These are phyloP conservation scores for Galerucella nymphaeae DNA, from an alignment of 2,888 invertebrate species.

Conservation along the genomic window DNA sequence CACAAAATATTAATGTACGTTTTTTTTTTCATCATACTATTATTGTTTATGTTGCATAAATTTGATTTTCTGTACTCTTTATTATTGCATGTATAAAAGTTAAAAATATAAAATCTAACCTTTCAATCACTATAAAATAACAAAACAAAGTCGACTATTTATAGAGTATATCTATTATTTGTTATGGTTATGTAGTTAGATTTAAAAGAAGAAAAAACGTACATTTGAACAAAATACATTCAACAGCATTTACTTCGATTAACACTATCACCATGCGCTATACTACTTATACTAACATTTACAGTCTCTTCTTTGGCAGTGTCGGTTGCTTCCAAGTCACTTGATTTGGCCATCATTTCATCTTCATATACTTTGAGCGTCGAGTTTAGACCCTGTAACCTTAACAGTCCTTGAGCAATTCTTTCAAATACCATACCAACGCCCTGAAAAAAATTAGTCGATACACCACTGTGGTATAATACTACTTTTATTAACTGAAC, in stretches of 20 bases:
- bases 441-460: slow-evolving; percentile 67
- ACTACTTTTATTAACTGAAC: no score
- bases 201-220: neutral
- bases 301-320: slow-evolving; percentile 74
- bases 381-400: slow-evolving; percentile 64
- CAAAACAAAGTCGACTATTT: no score
- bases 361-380: slow-evolving; percentile 72
- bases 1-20: no score
- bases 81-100: no score
- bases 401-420: slow-evolving; percentile 73
- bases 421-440: slow-evolving; percentile 79
- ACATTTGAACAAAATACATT: slow-evolving; percentile 28
- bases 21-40: no score
- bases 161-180: no score
- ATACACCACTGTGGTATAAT: no score
- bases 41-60: no score
- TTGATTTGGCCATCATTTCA: slow-evolving; percentile 67
- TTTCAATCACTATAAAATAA: no score
- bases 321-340: slow-evolving; percentile 71
- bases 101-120: no score
- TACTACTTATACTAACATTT: slow-evolving; percentile 73
- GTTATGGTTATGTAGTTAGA: neutral
- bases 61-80: no score
- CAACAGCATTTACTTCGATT: slow-evolving; percentile 72
- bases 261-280: slow-evolving; percentile 76